A percentile compares a stretch with the other conserved stretches of the same genome.
Conservation (phyloP, 2,113 vertebrate species). For the Scortum barcoo region DNA sequence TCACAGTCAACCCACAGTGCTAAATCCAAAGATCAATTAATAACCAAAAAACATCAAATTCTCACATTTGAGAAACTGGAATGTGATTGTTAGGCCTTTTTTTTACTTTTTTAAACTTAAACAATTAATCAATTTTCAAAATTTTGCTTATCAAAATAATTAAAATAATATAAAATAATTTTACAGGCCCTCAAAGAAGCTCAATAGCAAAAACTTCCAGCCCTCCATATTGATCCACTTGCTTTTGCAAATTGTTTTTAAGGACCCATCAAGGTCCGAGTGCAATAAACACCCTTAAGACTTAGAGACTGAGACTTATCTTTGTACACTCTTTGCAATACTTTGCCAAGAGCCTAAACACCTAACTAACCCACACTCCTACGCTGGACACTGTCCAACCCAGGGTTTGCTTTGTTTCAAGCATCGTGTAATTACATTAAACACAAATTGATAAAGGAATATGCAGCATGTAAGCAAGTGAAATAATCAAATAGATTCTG, state of each 20-base stretch:
- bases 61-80: not conserved
- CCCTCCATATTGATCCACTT: not conserved
- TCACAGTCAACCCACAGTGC: not conserved
- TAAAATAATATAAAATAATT: not conserved
- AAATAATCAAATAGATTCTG: not conserved
- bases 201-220: not conserved
- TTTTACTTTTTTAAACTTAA: no score
- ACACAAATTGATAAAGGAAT: not conserved
- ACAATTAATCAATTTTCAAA: not conserved
- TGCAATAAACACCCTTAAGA: no score
- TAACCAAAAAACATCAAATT: no score
- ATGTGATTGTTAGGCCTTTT: not conserved
- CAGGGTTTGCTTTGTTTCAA: not conserved
- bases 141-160: not conserved
- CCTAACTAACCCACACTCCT: not conserved
- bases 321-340: no score
- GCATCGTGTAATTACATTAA: not conserved
- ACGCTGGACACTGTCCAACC: not conserved
- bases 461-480: not conserved
- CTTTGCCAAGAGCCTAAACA: not conserved
- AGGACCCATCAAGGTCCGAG: conserved; percentile 1
- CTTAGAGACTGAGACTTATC: no score
- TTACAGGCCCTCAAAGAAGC: not conserved
- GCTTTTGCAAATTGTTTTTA: not conserved
- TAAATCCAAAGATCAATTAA: not conserved